Evolutionary conservation across 2,797 vertebrate genomes (phyloP), one percentile per base, ranked within the genome.

Genomic region (Gambusia yucatana): DNA sequence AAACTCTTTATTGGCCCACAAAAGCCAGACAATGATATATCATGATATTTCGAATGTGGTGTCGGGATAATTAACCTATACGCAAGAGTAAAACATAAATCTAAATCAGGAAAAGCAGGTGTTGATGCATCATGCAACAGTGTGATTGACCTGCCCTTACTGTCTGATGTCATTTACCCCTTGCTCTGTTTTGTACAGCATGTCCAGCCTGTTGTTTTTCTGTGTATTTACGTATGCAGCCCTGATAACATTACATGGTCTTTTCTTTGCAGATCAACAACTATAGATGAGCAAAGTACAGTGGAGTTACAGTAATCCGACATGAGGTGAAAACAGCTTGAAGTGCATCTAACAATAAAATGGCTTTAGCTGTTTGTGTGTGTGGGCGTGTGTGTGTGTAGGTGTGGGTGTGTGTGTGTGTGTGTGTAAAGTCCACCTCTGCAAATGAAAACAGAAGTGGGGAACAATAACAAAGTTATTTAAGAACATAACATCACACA

Each of bases 381-480:
- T 33, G 33, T 33, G 33, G 33, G 33, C 33, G 33, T 33, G 33
- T 33, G 33, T 33, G 33, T 1, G 33, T 33, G 33, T 33, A 2
- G 1, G 33, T 33, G 33, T 33, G 33, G 1, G 1, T 77, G 30
- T 33, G 33, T 33, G 33, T 33, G 33, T 33, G 33, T 33, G 33
- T 33, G 1, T 77, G 30, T 46, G 30, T 11, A 30, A 70, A 79
- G 28, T 71, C 76, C 73, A 65, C 57, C 44, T 30, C 25, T 50
- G 72, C 73, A 48, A 80, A 47, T 83, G 70, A 87, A 88, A 93
- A 90, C 85, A 92, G 83, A 91, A 86, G 77, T 50, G 74, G 46
- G 52, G 67, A 13, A 61, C 39, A 86, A 91, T 90, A 95, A 95
- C 91, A 94, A 94, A 92, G 92, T 94, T 94, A 90, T 90, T 93